These are phyloP conservation scores for Aphis craccivora DNA, from an alignment of 1,140 invertebrate genomes.

Conservation along the genomic window DNA sequence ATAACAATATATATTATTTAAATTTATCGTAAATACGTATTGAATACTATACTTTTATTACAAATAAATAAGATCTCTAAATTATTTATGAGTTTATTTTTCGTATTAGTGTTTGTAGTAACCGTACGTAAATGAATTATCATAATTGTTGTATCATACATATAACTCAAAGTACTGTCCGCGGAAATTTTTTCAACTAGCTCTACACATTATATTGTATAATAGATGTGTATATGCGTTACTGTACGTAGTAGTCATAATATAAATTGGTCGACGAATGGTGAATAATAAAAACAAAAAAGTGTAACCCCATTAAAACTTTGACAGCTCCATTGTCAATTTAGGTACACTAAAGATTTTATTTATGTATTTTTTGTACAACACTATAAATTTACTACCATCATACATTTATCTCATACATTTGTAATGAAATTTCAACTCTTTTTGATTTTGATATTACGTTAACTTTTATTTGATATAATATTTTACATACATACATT, in stretches of 20 bases:
- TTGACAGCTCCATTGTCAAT: not conserved
- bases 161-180: not conserved
- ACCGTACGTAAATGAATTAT: not conserved
- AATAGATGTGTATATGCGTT: not conserved
- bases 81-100: not conserved
- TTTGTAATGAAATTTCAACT: too few relatives aligned
- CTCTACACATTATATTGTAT: not conserved
- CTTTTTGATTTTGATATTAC: too few relatives aligned
- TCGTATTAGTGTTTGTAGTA: not conserved
- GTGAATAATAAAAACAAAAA: not conserved
- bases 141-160: not conserved
- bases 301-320: not conserved
- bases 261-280: not conserved
- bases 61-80: not conserved
- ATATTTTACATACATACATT: too few relatives aligned
- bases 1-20: too few relatives aligned
- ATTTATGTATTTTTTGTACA: not conserved
- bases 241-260: not conserved
- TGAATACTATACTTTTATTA: too few relatives aligned
- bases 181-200: not conserved
- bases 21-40: too few relatives aligned
- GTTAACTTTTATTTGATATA: too few relatives aligned
- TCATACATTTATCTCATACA: not conserved
- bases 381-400: not conserved
- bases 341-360: not conserved